phyloP scores from a whole-genome alignment of 2,797 vertebrate genomes.

The Ptychobarbus kaznakovi region DNA sequence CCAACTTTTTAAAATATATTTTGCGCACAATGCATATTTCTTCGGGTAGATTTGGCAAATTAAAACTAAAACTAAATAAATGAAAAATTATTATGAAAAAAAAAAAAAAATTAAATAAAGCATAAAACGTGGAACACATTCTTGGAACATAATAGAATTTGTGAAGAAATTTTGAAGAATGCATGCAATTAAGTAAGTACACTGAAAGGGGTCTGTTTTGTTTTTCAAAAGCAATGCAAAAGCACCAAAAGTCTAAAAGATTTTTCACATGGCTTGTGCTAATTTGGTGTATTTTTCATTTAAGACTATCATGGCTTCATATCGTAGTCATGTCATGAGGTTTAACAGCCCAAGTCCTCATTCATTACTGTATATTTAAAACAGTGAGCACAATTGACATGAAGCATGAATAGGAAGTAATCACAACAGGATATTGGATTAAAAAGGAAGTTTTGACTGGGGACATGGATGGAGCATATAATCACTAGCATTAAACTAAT shows the following conservation, averaged over 20 bases:
- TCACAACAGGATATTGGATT: constrained; percentile 73
- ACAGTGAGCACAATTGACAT: background rate
- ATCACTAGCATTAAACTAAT: background rate
- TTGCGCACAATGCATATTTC: background rate
- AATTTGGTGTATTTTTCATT: background rate
- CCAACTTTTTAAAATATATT: background rate
- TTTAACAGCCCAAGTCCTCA: too few species aligned
- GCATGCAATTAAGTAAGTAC: background rate
- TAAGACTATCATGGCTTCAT: background rate
- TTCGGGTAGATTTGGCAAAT: background rate
- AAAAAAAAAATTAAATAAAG: background rate
- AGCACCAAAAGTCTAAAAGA: background rate
- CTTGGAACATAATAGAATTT: background rate
- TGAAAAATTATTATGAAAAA: background rate
- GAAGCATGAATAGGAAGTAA: constrained; percentile 65
- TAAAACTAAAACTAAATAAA: too few species aligned
- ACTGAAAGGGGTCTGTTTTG: background rate
- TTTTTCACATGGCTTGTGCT: background rate
- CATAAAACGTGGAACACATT: background rate
- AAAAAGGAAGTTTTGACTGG: constrained; percentile 12
- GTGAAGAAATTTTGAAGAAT: background rate
- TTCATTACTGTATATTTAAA: too few species aligned
- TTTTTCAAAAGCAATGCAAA: background rate
- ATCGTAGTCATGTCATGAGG: background rate
- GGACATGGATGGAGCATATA: background rate